Base-by-base conservation (phyloP, 2,113 vertebrate species). In the Tinamus guttatus region DNA sequence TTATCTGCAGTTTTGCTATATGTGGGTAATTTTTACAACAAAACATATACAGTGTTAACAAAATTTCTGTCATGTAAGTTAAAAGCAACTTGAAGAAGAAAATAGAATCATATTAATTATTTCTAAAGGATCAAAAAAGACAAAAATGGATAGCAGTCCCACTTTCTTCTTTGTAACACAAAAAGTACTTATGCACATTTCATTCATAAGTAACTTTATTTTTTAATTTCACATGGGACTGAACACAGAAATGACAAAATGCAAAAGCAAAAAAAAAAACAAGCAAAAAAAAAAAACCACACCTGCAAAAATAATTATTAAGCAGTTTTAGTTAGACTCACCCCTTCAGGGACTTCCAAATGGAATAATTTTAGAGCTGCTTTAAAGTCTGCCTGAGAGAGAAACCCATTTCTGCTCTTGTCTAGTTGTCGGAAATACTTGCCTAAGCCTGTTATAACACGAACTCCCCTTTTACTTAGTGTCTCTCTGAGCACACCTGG, bases 381-480 rank as follows among this genome's bases (percentile, higher is more conserved):
- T 90, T 97, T 96, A 81, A 98, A 97, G 89, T 97, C 84, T 75
- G 80, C 52, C 83, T 96, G 98, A 68, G 91, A 90, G 32, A 98
- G 95, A 80, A 97, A 70, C 74, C 98, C 96, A 60, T 74, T 96
- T 87, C 94, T 91, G 63, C 94, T 92, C 21, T 95, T 96, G 81
- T 98, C 98, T 79, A 95, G 6, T 11, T 94, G 88, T 73, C 80
- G 47, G 70, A 98, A 98, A 70, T 98, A 93, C 81, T 98, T 98
- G 89, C 96, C 97, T 85, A 98, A 90, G 80, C 97, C 94, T 18
- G 97, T 98, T 81, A 98, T n/a, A 92, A 98, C 93, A 54, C 65
- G 62, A 85, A 98, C 96, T 82, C 95, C 97, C 97, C 95, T 98
- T 92, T 95, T 97, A 52, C 51, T 85, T 38, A 98, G 63, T 27